Conservation (phyloP, 2,888 invertebrate genomes). For the Nymphalis c-album region DNA sequence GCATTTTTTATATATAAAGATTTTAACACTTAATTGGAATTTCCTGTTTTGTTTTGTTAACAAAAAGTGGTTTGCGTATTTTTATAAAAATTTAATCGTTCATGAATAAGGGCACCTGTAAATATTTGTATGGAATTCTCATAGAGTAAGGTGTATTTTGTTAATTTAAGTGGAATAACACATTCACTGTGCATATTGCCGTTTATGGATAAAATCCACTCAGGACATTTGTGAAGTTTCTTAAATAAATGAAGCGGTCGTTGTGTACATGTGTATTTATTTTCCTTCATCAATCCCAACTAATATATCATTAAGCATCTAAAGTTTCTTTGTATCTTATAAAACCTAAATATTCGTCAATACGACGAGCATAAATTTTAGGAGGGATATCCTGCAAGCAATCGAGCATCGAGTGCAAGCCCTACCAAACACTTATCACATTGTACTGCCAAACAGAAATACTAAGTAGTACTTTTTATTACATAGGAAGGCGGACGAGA, state of each 20-base stretch:
- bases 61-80: neutral
- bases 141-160: constrained; percentile 48
- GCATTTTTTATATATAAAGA: neutral
- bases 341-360: too few relatives aligned
- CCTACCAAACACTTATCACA: too few relatives aligned
- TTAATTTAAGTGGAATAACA: constrained; percentile 54
- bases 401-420: too few relatives aligned
- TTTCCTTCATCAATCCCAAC: constrained; percentile 28
- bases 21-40: neutral
- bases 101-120: constrained; percentile 67
- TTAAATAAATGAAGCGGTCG: constrained; percentile 72
- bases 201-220: constrained; percentile 80
- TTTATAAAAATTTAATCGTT: constrained; percentile 30
- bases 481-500: too few relatives aligned
- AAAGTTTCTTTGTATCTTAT: too few relatives aligned
- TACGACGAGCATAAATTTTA: too few relatives aligned
- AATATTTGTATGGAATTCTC: constrained; percentile 64
- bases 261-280: constrained; percentile 66
- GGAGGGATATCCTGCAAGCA: too few relatives aligned
- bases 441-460: too few relatives aligned
- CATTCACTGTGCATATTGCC: constrained; percentile 77
- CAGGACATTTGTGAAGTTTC: constrained; percentile 78
- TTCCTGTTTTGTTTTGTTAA: constrained; percentile 1
- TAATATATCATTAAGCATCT: too few relatives aligned
- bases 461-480: too few relatives aligned